These are phyloP conservation scores for Noctua janthe DNA, from an alignment of 2,888 invertebrate species.

Conservation along the genomic window DNA sequence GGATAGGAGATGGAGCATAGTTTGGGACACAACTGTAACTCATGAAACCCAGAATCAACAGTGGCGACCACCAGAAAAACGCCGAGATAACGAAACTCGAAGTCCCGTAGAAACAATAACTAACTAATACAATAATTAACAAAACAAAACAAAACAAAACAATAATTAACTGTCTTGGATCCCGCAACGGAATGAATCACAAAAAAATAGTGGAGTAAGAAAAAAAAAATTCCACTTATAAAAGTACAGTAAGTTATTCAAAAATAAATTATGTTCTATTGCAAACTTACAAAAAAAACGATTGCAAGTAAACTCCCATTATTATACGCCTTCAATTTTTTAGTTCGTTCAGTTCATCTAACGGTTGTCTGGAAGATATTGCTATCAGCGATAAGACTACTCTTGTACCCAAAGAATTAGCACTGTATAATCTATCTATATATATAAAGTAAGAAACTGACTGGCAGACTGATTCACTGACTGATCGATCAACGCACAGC, in stretches of 20 bases:
- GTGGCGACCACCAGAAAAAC: neutral
- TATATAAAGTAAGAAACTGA: too few species aligned
- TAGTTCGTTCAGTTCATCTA: neutral
- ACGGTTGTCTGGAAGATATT: neutral
- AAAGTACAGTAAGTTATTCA: neutral
- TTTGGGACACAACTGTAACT: neutral
- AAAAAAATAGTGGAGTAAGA: neutral
- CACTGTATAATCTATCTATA: too few species aligned
- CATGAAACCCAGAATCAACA: neutral
- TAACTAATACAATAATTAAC: too few species aligned
- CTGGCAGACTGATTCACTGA: too few species aligned
- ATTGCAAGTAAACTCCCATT: neutral
- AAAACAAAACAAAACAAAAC: too few species aligned
- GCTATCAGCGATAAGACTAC: neutral
- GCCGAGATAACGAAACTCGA: neutral
- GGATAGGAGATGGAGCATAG: too few species aligned
- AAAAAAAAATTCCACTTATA: neutral
- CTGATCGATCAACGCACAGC: too few species aligned
- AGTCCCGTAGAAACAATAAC: neutral
- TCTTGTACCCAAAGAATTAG: neutral
- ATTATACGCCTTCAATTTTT: neutral
- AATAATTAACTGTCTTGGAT: neutral
- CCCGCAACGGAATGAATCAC: neutral
- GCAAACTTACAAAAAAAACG: neutral
- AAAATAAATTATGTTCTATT: neutral